Conservation (phyloP, 2,113 vertebrate genomes). For the Drymodes brunneopygia region DNA sequence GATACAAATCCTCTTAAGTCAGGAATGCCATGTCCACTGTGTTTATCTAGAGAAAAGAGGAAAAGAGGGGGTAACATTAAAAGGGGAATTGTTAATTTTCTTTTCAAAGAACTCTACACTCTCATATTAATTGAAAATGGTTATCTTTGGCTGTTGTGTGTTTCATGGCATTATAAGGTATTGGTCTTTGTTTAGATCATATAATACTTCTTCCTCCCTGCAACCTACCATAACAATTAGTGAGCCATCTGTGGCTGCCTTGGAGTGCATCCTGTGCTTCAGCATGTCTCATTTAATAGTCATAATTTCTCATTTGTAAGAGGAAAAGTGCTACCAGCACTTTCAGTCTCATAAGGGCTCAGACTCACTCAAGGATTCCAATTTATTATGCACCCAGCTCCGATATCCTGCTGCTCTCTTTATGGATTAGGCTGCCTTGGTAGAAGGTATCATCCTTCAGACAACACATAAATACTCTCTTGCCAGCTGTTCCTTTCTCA, state of each 20-base stretch:
- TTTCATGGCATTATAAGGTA: not conserved
- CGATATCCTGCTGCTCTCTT: slow-evolving; percentile 38
- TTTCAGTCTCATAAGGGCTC: slow-evolving; percentile 33
- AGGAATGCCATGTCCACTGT: not conserved
- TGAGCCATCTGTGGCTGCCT: slow-evolving; percentile 33
- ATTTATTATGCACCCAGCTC: slow-evolving; percentile 47
- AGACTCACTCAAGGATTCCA: slow-evolving; percentile 47
- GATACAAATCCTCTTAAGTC: not conserved
- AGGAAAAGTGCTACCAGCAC: slow-evolving; percentile 6
- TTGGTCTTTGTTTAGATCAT: slow-evolving; percentile 39
- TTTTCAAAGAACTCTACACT: not conserved
- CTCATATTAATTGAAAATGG: not conserved
- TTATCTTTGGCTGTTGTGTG: not conserved
- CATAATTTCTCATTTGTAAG: slow-evolving; percentile 60
- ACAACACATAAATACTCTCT: slow-evolving; percentile 25
- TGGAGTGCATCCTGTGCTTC: slow-evolving; percentile 62
- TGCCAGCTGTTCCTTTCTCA: slow-evolving; percentile 38
- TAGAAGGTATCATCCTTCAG: slow-evolving; percentile 44
- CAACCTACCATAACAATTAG: slow-evolving; percentile 53
- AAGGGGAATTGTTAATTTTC: not conserved
- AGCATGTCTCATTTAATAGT: slow-evolving; percentile 42
- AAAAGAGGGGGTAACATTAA: not conserved
- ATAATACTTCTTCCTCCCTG: slow-evolving; percentile 26
- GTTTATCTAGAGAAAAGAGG: not conserved
- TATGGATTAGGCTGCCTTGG: slow-evolving; percentile 38